Evolutionary conservation across 2,888 invertebrate species (phyloP), one percentile per base, ranked within the genome.

Genomic region (Sisyra terminalis): DNA sequence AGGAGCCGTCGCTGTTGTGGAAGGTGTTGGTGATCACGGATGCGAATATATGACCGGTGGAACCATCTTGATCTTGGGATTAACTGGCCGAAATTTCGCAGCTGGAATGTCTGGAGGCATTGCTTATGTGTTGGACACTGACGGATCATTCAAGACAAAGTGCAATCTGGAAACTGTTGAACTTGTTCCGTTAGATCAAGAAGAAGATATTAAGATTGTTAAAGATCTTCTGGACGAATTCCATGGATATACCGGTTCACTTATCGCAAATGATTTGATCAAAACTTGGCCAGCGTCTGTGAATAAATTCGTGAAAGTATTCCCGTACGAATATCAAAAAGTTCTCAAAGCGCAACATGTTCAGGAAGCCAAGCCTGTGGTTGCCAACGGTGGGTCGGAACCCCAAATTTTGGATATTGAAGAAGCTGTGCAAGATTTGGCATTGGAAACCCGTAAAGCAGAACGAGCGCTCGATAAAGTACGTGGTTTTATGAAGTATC

Each of bases 41-140:
- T 98, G 98, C 69, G 98, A 98, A 67, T 98, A 98, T 65, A 98
- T 98, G 98, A 98, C 98, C 39, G 96, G 93, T 10, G 96, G 96
- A 45, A 66, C 74, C 45, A 85, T 86, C 47, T 71, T 98, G 40
- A 84, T 98, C 54, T 73, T 98, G 11, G 96, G 96, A 1, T 71
- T 88, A 46, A 96, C 96, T 6, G 98, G 98, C 1, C 69, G 97
- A 48, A 98, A 98, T 69, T 98, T 98, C 67, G 97, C 94, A 7
- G 98, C 98, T 38, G 98, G 97, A 51, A 98, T 98, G 97, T 94
- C 94, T 44, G 90, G 90, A 37, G 67, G 67, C 45, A 84, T 97
- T 50, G 97, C 97, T 0, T 98, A 88, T 59, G 86, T 97, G 10
- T 84, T 88, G 59, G 94, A 97, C 57, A 73, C 82, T 42, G 86